These are phyloP conservation scores for Pseudanteris insignis DNA, from an alignment of 2,888 invertebrate genomes.

Conservation along the genomic window DNA sequence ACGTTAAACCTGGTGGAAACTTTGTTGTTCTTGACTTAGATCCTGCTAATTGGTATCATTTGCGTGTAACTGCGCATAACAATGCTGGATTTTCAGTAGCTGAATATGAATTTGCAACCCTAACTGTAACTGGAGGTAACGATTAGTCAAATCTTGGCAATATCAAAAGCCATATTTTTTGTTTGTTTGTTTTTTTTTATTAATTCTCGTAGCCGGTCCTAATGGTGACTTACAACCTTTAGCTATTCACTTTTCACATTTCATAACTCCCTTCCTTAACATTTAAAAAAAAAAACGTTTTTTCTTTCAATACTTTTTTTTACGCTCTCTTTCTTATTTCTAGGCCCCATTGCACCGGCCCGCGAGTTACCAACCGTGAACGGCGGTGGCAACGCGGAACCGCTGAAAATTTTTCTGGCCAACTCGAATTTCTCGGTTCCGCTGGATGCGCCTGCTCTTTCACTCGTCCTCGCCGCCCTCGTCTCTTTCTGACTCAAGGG, in stretches of 20 bases:
- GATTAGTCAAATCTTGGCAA: too few relatives aligned
- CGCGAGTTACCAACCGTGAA: slow-evolving; percentile 83
- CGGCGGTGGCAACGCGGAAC: slow-evolving; percentile 73
- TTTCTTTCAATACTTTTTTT: too few relatives aligned
- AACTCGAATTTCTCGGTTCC: slow-evolving; percentile 94
- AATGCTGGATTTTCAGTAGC: slow-evolving; percentile 96
- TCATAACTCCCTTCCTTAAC: too few relatives aligned
- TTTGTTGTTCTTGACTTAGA: slow-evolving; percentile 91
- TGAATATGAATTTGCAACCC: slow-evolving; percentile 94
- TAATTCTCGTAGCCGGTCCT: slow-evolving; percentile 56
- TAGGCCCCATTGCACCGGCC: slow-evolving; percentile 94
- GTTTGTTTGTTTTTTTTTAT: too few relatives aligned
- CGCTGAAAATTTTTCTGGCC: slow-evolving; percentile 86
- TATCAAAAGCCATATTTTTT: too few relatives aligned
- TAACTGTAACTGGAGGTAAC: slow-evolving; percentile 91
- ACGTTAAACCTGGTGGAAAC: slow-evolving; percentile 89
- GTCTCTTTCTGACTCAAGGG: slow-evolving; percentile 92
- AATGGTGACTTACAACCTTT: too few relatives aligned
- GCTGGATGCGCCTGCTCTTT: slow-evolving; percentile 88
- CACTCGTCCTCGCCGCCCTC: slow-evolving; percentile 91
- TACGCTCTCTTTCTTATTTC: slow-evolving; percentile 69
- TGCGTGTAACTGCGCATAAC: slow-evolving; percentile 91
- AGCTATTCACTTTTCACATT: too few relatives aligned
- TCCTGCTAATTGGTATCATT: slow-evolving; percentile 92
- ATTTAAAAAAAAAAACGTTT: too few relatives aligned